phyloP scores from a whole-genome alignment of 2,113 vertebrate genomes.

The Alligator mississippiensis region DNA sequence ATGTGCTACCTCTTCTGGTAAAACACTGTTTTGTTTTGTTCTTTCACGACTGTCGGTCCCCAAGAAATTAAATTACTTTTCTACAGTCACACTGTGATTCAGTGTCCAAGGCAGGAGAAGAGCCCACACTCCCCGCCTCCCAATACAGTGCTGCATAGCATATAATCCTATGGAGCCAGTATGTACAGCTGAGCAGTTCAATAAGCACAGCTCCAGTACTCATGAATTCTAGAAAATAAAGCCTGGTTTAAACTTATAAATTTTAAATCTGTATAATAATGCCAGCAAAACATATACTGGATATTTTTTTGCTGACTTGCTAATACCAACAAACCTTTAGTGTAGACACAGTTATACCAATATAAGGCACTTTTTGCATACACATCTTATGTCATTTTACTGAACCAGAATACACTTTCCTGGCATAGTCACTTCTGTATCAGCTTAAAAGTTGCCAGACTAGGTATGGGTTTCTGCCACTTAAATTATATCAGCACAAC shows the following conservation, averaged over 20 bases:
- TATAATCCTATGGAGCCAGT: not conserved
- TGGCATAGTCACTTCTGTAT: not conserved
- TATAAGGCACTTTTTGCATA: not conserved
- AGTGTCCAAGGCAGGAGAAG: not conserved
- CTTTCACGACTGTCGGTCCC: too few species aligned
- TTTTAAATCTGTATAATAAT: too few species aligned
- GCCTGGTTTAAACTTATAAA: not conserved
- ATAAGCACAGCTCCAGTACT: not conserved
- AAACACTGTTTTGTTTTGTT: too few species aligned
- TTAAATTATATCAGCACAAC: not conserved
- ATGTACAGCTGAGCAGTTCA: not conserved
- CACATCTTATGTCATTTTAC: not conserved
- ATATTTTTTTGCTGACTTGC: not conserved
- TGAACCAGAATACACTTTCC: constrained; percentile 8
- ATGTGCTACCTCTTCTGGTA: too few species aligned
- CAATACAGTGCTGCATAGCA: not conserved
- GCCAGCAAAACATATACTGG: too few species aligned
- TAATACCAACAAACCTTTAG: not conserved
- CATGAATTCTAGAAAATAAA: not conserved
- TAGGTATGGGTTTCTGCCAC: not conserved
- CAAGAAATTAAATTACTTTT: not conserved
- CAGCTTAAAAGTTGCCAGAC: not conserved
- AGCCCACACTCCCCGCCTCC: not conserved
- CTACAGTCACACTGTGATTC: not conserved
- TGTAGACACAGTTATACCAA: not conserved